Evolutionary conservation across 2,113 vertebrate species (phyloP).

Genomic region (Machaerirhynchus nigripectus): DNA sequence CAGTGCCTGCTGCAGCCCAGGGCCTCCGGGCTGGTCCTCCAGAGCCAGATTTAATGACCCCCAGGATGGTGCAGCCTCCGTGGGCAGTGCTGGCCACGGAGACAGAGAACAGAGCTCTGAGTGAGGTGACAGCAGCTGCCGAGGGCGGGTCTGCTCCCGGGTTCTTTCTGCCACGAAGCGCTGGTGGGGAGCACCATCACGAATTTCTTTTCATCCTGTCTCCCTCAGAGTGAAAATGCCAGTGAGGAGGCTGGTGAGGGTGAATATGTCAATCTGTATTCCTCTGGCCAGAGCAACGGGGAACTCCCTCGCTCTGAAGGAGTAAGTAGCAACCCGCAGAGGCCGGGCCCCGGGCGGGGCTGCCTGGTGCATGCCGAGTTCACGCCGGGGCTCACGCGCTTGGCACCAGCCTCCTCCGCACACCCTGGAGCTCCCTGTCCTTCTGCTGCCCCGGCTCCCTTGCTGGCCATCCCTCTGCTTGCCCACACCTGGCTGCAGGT

Average conservation of each 20-base stretch:
- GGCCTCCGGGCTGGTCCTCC: background rate
- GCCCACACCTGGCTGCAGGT: background rate
- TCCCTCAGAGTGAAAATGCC: slow-evolving; percentile 88
- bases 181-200: background rate
- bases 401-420: background rate
- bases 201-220: slow-evolving; percentile 74
- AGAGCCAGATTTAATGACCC: background rate
- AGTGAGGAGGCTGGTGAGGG: slow-evolving; percentile 93
- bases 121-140: background rate
- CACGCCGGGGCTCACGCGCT: background rate
- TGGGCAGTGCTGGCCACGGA: background rate
- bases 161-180: background rate
- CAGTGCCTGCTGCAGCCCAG: background rate
- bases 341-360: background rate
- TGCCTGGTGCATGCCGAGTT: slow-evolving; percentile 61
- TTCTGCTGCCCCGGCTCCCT: background rate
- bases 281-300: slow-evolving; percentile 89
- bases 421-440: background rate
- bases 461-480: background rate
- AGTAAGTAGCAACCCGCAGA: slow-evolving; percentile 82
- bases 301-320: slow-evolving; percentile 84
- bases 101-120: background rate
- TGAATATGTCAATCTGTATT: slow-evolving; percentile 94
- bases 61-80: background rate
- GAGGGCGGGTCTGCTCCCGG: background rate